Base-by-base conservation (phyloP, 2,113 vertebrate genomes). In the Hippocampus barbouri region DNA sequence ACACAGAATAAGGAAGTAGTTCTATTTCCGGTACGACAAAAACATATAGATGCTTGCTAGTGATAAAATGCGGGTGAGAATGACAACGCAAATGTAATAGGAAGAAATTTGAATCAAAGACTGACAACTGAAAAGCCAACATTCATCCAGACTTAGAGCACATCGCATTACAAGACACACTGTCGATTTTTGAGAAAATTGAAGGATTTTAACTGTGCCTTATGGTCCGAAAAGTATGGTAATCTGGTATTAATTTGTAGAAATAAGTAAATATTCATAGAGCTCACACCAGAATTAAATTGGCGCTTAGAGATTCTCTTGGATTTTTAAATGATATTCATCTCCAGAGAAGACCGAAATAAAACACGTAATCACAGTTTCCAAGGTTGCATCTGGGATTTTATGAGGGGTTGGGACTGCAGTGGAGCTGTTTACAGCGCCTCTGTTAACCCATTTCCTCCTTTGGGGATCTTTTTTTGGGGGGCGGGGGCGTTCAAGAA, bases 381-480 rank as follows among this genome's bases (percentile, higher is more conserved):
- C 87, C 73, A 75, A 84, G 75, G 56, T 76, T 76, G 67, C 75
- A 80, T 83, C 1, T 70, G 0, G 11, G 34, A 27, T 79, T 81
- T 78, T 72, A 83, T 73, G 18, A 6, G 30, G 53, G 65, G 21
- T 6, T 27, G n/a, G 61, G 63, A 63, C n/a, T 0, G 10, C 54
- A 66, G 43, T 77, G 66, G 21, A 0, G 8, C 54, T 66, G 38
- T 77, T 83, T 74, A 80, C 71, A 57, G 72, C 70, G 66, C 27
- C 38, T 18, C 68, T 49, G 67, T 65, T 61, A 71, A 70, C 49
- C 45, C 23, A 56, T 72, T 84, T 85, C 41, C 63, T 69, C 66
- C 14, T 70, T 18, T 11, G 51, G 23, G 73, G 25, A 78, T 57
- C n/a, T 53, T 53, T 53, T 21, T 53, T 6, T 1, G 25, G 25